These are phyloP conservation scores for Leucania comma DNA, from an alignment of 2,888 invertebrate species.

Conservation along the genomic window DNA sequence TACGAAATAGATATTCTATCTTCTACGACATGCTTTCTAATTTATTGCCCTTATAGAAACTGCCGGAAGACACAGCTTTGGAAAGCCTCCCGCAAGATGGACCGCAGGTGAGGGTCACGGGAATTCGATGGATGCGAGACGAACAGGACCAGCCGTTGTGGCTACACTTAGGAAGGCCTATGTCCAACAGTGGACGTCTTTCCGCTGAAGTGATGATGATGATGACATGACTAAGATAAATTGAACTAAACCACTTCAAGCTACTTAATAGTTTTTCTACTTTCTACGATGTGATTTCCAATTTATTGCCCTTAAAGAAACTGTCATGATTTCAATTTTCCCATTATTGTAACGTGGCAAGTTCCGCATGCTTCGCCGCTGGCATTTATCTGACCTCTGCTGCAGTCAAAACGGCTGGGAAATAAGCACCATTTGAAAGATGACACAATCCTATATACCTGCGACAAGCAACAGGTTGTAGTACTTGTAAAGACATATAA, in stretches of 20 bases:
- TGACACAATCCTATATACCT: constrained; percentile 74
- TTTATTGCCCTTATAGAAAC: constrained; percentile 32
- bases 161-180: no score
- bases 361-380: constrained; percentile 77
- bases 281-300: constrained; percentile 5
- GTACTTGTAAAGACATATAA: not conserved
- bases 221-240: constrained; percentile 3
- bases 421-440: constrained; percentile 80
- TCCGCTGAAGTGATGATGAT: no score
- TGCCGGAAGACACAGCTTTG: constrained; percentile 7
- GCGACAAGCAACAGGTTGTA: constrained; percentile 47
- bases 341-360: constrained; percentile 42
- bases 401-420: constrained; percentile 72
- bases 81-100: no score
- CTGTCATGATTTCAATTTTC: constrained; percentile 57
- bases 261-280: not conserved
- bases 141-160: no score
- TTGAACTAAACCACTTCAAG: not conserved
- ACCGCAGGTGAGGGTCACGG: no score
- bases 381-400: constrained; percentile 83
- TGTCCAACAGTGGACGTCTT: no score
- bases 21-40: constrained; percentile 8
- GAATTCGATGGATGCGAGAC: no score
- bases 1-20: not conserved
- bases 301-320: constrained; percentile 32